Evolutionary conservation across 2,888 invertebrate species (phyloP).

Genomic region (Dicranocentrus wangi): DNA sequence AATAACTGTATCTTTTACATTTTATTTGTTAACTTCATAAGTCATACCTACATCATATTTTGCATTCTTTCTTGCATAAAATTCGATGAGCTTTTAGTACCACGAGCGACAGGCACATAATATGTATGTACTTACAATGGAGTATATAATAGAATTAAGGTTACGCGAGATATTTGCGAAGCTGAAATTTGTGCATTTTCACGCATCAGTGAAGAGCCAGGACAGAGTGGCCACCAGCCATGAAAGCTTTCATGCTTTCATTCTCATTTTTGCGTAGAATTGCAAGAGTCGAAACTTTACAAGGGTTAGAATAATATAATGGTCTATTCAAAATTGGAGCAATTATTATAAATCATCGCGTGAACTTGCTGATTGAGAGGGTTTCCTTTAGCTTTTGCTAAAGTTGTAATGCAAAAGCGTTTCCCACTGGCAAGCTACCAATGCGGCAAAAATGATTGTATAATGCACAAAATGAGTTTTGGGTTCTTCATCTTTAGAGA

Average conservation of each 20-base stretch:
- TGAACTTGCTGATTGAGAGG: background rate
- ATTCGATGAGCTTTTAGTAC: no score
- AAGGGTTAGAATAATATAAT: background rate
- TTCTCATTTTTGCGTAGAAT: slow-evolving; percentile 15
- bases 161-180: no score
- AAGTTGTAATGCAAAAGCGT: background rate
- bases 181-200: background rate
- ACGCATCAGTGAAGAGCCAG: slow-evolving; percentile 51
- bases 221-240: slow-evolving; percentile 54
- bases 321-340: background rate
- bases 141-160: no score
- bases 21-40: no score
- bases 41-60: no score
- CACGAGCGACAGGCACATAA: no score
- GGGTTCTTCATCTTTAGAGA: no score
- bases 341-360: background rate
- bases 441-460: no score
- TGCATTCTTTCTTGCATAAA: no score
- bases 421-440: background rate
- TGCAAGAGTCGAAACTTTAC: background rate
- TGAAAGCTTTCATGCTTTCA: slow-evolving; percentile 49
- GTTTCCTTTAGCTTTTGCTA: background rate
- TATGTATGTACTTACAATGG: no score
- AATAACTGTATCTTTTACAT: no score
- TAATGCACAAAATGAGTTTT: no score